Conservation (phyloP, 2,888 invertebrate species). For the Ochropleura plecta region DNA sequence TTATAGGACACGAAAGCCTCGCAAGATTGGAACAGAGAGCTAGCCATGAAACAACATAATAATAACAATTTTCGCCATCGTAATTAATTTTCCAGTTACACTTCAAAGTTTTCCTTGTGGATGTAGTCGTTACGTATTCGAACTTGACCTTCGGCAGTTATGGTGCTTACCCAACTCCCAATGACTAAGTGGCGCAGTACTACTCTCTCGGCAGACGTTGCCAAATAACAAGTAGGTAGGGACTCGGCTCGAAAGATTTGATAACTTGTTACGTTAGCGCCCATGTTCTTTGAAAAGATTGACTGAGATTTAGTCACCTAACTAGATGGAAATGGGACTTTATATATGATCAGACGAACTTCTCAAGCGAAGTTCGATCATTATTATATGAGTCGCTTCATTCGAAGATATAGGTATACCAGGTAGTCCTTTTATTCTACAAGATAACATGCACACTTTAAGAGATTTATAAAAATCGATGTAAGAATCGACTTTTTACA, state of each 20-base stretch:
- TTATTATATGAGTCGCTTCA: too few species aligned
- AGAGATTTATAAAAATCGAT: too few species aligned
- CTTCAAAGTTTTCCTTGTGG: conserved; percentile 15
- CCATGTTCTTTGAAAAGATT: background rate
- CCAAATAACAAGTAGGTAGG: conserved; percentile 31
- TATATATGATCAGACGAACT: too few species aligned
- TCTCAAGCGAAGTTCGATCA: too few species aligned
- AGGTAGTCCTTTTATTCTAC: too few species aligned
- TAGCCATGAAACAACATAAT: background rate
- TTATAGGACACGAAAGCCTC: background rate
- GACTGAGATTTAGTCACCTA: background rate
- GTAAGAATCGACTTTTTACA: too few species aligned
- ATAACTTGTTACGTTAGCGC: background rate
- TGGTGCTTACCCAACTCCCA: background rate
- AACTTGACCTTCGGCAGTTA: conserved; percentile 36
- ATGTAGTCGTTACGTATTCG: background rate
- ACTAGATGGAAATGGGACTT: background rate
- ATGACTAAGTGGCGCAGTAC: conserved; percentile 18
- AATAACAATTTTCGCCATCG: background rate
- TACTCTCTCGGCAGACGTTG: conserved; percentile 11
- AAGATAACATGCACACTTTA: too few species aligned
- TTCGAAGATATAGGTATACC: too few species aligned
- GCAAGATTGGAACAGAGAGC: background rate
- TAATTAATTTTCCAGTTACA: background rate
- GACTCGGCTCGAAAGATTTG: background rate